phyloP scores from a whole-genome alignment of 2,888 invertebrate species.

The Microplitis deprimator region DNA sequence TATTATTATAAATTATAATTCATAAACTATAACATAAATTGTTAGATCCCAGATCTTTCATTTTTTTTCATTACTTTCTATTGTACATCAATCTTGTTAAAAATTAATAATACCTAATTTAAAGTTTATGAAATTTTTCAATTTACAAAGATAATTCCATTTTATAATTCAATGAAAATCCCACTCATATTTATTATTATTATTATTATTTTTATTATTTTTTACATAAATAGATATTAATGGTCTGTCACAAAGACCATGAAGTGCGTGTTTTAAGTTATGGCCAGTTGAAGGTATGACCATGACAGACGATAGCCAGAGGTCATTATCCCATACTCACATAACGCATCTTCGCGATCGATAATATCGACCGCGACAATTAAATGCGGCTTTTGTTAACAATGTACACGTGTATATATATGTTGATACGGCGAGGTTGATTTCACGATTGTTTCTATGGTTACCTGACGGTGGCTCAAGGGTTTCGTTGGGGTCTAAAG shows the following conservation, averaged over 20 bases:
- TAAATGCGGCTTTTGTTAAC: constrained; percentile 36
- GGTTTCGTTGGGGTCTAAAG: constrained; percentile 46
- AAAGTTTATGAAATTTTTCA: too few relatives aligned
- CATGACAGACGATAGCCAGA: constrained; percentile 51
- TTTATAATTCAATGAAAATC: too few relatives aligned
- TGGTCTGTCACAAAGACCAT: background rate
- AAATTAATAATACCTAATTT: too few relatives aligned
- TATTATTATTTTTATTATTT: too few relatives aligned
- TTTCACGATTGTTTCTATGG: constrained; percentile 66
- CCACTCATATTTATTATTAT: too few relatives aligned
- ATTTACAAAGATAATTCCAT: too few relatives aligned
- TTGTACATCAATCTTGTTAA: too few relatives aligned
- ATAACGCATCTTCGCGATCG: constrained; percentile 20
- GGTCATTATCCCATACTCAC: constrained; percentile 65
- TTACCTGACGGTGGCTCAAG: constrained; percentile 60
- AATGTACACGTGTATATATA: constrained; percentile 41
- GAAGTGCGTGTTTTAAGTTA: constrained; percentile 37
- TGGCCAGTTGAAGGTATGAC: constrained; percentile 45
- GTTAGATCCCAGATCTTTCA: background rate
- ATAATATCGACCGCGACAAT: constrained; percentile 61
- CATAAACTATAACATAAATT: background rate
- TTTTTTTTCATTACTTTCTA: too few relatives aligned
- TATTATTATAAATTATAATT: constrained; percentile 1
- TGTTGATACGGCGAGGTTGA: constrained; percentile 31
- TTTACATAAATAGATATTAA: too few relatives aligned